These are phyloP conservation scores for Trichomycterus rosablanca DNA, from an alignment of 2,113 vertebrate species.

Conservation along the genomic window DNA sequence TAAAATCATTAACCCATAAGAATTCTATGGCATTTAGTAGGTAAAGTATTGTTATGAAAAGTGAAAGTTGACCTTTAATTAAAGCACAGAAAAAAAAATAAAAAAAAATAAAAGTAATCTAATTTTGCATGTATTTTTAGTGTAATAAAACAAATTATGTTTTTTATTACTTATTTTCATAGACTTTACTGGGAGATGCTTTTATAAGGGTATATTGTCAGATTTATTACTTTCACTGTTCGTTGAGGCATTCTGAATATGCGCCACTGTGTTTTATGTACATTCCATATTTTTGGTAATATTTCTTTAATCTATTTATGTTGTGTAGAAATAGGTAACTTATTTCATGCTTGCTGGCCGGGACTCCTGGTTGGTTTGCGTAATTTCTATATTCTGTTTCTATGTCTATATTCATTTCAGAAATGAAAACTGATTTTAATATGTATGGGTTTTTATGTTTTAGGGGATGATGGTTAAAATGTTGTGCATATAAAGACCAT, in stretches of 20 bases:
- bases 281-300: background rate
- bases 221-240: conserved; percentile 6
- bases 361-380: conserved; percentile 2
- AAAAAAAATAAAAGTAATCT: conserved; percentile 15
- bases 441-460: conserved; percentile 19
- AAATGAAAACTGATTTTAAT: conserved; percentile 27
- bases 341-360: conserved; percentile 13
- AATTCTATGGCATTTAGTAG: background rate
- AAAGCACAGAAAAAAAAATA: conserved; percentile 17
- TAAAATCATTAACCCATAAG: conserved; percentile 17
- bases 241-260: too few species aligned
- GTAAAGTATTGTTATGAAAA: conserved; percentile 2
- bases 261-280: conserved; percentile 17
- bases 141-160: background rate
- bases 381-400: conserved; percentile 2
- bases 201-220: background rate
- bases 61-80: background rate
- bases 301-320: conserved; percentile 27
- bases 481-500: conserved; percentile 3
- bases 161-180: background rate
- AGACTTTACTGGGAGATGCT: conserved; percentile 25
- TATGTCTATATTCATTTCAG: conserved; percentile 12
- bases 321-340: conserved; percentile 38
- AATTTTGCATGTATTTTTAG: background rate
- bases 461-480: conserved; percentile 14